Conservation (phyloP, 1,140 invertebrate genomes). For the Cylas formicarius region DNA sequence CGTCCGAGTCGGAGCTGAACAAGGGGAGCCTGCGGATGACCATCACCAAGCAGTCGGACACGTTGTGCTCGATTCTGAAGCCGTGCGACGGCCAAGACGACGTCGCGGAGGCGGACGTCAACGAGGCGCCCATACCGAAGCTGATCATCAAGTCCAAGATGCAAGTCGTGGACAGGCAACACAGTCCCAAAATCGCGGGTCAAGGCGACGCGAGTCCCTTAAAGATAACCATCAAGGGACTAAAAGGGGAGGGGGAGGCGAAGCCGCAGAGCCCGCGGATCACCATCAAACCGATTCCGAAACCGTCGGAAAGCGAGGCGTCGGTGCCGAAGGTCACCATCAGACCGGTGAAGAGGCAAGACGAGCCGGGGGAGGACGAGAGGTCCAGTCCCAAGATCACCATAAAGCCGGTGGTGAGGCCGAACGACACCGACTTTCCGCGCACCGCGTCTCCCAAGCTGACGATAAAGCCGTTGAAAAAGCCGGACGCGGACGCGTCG, state of each 20-base stretch:
- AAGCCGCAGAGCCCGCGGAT: slow-evolving; percentile 38
- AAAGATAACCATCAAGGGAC: no score
- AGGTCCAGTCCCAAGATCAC: slow-evolving; percentile 39
- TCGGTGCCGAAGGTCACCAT: slow-evolving; percentile 37
- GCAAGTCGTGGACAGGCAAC: slow-evolving; percentile 28
- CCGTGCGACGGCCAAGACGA: slow-evolving; percentile 33
- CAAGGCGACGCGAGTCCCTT: no score
- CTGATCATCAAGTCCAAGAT: slow-evolving; percentile 36
- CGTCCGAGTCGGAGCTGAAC: slow-evolving; percentile 18
- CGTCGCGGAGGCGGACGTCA: not conserved
- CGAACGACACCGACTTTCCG: slow-evolving; percentile 21
- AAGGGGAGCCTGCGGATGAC: slow-evolving; percentile 38
- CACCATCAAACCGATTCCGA: slow-evolving; percentile 38
- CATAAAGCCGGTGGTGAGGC: slow-evolving; percentile 36
- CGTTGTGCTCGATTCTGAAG: slow-evolving; percentile 38
- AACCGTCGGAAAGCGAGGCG: slow-evolving; percentile 25
- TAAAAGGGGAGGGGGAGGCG: no score
- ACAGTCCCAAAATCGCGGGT: slow-evolving; percentile 38
- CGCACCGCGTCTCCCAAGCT: slow-evolving; percentile 18
- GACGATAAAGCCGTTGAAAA: slow-evolving; percentile 26
- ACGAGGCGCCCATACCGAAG: slow-evolving; percentile 34
- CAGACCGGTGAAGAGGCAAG: slow-evolving; percentile 33
- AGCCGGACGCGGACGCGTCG: slow-evolving; percentile 18
- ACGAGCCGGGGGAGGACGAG: slow-evolving; percentile 27
- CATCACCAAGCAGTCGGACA: slow-evolving; percentile 39